Evolutionary conservation across 1,140 invertebrate species (phyloP).

Genomic region (Mactra quadrangularis): DNA sequence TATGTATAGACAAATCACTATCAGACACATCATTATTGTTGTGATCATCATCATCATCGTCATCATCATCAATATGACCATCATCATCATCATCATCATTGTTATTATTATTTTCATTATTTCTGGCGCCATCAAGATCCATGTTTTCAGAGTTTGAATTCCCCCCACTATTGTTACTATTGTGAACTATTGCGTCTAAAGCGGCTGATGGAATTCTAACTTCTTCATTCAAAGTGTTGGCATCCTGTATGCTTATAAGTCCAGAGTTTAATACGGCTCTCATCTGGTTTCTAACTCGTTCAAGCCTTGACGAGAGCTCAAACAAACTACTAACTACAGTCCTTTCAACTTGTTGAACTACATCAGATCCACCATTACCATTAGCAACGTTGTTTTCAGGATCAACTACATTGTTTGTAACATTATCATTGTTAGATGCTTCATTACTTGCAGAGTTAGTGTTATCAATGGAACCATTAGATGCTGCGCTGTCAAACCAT

Average conservation of each 20-base stretch:
- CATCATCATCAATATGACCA: not conserved
- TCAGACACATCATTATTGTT: too few species aligned
- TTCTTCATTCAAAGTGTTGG: conserved; percentile 23
- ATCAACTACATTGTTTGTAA: not conserved
- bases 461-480: conserved; percentile 35
- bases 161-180: not conserved
- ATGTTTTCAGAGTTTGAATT: not conserved
- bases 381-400: not conserved
- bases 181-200: conserved; percentile 16
- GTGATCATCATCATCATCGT: not conserved
- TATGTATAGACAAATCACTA: not conserved
- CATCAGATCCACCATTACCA: conserved; percentile 35
- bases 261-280: conserved; percentile 52
- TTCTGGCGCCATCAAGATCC: not conserved
- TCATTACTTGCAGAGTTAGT: conserved; percentile 1
- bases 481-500: conserved; percentile 20
- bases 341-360: conserved; percentile 51
- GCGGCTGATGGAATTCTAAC: conserved; percentile 40
- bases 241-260: conserved; percentile 36
- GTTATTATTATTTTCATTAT: not conserved
- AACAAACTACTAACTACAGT: conserved; percentile 49
- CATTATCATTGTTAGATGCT: not conserved
- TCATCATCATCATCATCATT: not conserved
- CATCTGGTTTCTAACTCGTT: conserved; percentile 48
- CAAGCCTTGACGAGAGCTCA: conserved; percentile 51